These are phyloP conservation scores for Falco columbarius DNA, from an alignment of 2,797 vertebrate genomes.

Conservation along the genomic window DNA sequence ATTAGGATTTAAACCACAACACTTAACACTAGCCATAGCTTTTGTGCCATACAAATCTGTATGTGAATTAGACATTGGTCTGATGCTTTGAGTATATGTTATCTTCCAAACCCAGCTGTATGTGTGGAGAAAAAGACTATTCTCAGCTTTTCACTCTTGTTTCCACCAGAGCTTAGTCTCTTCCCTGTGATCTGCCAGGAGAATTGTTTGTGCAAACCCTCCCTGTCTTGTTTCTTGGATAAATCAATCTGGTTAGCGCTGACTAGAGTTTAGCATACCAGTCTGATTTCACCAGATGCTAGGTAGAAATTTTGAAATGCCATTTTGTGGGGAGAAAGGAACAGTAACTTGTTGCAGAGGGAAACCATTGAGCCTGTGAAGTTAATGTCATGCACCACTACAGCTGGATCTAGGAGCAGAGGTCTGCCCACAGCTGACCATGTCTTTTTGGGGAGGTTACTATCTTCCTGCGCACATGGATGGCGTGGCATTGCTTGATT, in stretches of 20 bases:
- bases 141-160: background rate
- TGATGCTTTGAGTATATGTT: background rate
- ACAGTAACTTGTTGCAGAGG: background rate
- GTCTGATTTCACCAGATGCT: background rate
- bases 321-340: background rate
- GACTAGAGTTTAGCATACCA: background rate
- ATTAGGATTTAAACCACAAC: background rate
- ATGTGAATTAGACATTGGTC: background rate
- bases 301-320: background rate
- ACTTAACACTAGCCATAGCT: background rate
- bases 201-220: background rate
- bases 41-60: background rate
- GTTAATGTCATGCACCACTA: background rate
- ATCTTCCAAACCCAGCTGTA: background rate
- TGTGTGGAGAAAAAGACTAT: background rate
- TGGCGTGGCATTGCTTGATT: background rate
- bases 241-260: background rate
- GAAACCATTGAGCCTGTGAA: background rate
- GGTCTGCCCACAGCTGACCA: background rate
- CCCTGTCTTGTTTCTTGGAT: background rate
- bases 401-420: background rate
- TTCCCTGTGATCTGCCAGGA: background rate
- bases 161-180: background rate
- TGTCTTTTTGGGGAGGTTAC: background rate
- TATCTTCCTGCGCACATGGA: background rate